Conservation (phyloP, 1,140 invertebrate genomes). For the Trachymyrmex cornetzi region DNA sequence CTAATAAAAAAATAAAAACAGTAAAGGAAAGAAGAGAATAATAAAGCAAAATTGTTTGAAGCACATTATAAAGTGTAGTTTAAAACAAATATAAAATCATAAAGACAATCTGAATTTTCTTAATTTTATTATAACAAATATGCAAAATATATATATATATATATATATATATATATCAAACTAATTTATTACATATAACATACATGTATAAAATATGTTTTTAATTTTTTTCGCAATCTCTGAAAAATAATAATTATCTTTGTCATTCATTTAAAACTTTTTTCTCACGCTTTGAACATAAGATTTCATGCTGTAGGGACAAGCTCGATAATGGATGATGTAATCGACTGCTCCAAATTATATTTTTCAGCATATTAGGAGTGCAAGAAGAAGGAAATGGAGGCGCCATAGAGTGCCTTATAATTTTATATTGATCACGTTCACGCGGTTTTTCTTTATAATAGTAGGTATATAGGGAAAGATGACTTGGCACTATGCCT, state of each 20-base stretch:
- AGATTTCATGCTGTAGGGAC: background rate
- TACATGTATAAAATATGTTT: conserved; percentile 1
- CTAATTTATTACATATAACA: background rate
- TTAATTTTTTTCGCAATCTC: background rate
- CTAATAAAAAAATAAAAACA: background rate
- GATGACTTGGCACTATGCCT: conserved; percentile 21
- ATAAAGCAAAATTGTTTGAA: background rate
- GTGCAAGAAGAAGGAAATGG: conserved; percentile 45
- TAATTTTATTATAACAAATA: conserved; percentile 5
- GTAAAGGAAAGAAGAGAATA: background rate
- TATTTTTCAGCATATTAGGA: conserved; percentile 59
- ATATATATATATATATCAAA: background rate
- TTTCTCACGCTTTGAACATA: background rate
- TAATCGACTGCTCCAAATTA: conserved; percentile 76
- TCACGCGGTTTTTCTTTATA: conserved; percentile 43
- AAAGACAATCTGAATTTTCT: background rate
- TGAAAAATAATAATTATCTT: background rate
- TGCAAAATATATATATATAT: background rate
- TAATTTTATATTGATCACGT: conserved; percentile 70
- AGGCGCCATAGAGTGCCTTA: conserved; percentile 56
- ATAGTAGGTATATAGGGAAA: background rate
- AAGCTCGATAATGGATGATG: conserved; percentile 49
- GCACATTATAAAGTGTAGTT: background rate
- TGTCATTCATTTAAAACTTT: background rate
- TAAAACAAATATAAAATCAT: background rate